Conservation (phyloP, 2,797 vertebrate genomes). For the Malurus leucopterus region DNA sequence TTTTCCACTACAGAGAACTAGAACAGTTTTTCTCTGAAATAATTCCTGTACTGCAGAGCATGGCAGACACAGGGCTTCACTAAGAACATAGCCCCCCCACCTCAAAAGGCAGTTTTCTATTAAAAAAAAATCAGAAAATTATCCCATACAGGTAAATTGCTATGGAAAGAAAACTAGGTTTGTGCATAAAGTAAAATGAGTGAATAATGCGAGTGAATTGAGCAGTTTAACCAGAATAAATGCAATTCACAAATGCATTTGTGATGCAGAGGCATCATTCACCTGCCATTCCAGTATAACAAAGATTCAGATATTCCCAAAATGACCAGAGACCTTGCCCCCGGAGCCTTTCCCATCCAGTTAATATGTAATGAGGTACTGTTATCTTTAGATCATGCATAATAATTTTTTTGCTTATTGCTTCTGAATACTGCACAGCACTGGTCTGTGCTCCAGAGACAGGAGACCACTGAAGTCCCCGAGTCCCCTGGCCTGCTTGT, state of each 20-base stretch:
- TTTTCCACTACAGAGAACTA: neutral
- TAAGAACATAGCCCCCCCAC: accelerated
- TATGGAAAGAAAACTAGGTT: neutral
- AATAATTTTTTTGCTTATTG: neutral
- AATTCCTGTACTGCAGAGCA: neutral
- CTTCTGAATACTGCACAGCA: accelerated
- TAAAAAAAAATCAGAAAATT: neutral
- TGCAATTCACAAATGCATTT: neutral
- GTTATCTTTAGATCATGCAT: neutral
- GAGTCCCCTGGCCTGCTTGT: accelerated
- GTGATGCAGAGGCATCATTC: neutral
- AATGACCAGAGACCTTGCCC: neutral
- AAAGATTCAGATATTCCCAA: neutral
- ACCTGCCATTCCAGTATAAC: neutral
- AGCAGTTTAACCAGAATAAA: neutral
- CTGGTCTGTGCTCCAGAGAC: accelerated
- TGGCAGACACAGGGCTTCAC: neutral
- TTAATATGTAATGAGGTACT: neutral
- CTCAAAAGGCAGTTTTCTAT: neutral
- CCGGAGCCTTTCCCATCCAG: neutral
- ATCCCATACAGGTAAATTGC: neutral
- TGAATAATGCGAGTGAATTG: neutral
- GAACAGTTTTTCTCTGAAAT: neutral
- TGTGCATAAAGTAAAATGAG: neutral
- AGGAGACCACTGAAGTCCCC: accelerated